Conservation (phyloP, 2,797 vertebrate species). For the Zalophus californianus region DNA sequence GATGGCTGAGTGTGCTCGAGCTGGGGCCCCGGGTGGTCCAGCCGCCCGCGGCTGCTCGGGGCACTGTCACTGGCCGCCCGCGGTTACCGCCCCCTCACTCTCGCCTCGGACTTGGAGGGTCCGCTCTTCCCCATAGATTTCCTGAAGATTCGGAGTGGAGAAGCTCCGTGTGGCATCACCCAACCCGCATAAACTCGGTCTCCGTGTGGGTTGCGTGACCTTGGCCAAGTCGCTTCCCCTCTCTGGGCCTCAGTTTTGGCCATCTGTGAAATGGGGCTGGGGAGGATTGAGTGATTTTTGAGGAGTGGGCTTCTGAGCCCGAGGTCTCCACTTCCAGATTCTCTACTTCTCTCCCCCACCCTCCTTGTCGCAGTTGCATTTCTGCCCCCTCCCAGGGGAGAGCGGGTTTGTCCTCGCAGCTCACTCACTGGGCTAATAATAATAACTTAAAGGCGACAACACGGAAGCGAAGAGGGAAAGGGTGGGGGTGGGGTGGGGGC, state of each 20-base stretch:
- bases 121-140: neutral
- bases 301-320: neutral
- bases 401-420: neutral
- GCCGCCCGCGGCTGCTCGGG: neutral
- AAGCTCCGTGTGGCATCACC: neutral
- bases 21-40: neutral
- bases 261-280: slow-evolving; percentile 35
- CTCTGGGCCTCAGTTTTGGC: slow-evolving; percentile 30
- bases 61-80: neutral
- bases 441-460: neutral
- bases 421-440: neutral
- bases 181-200: neutral
- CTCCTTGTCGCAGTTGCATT: neutral
- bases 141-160: neutral
- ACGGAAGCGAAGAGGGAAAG: neutral
- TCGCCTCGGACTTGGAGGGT: neutral
- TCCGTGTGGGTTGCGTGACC: slow-evolving; percentile 52
- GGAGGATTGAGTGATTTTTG: neutral
- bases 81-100: slow-evolving; percentile 24
- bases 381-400: neutral
- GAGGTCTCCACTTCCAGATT: neutral
- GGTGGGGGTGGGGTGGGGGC: neutral
- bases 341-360: too few relatives aligned
- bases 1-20: too few relatives aligned
- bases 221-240: slow-evolving; percentile 65